A percentile compares a stretch with the other conserved stretches of the same genome.
These are phyloP conservation scores for Sylvia atricapilla DNA, from an alignment of 2,113 vertebrate species.

Conservation along the genomic window DNA sequence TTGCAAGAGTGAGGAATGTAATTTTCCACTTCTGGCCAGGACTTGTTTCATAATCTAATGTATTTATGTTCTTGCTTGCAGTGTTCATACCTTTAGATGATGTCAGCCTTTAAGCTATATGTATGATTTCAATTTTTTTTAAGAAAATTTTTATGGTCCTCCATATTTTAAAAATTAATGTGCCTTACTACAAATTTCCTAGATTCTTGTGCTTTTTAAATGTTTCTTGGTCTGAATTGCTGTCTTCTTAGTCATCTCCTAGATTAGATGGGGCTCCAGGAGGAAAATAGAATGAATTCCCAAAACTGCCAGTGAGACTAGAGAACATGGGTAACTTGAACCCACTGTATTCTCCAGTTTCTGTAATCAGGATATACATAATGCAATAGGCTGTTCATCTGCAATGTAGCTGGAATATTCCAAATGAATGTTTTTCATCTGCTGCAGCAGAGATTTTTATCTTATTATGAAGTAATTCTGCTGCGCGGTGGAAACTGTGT, in stretches of 20 bases:
- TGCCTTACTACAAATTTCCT: background rate
- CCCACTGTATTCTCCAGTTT: background rate
- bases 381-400: background rate
- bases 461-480: conserved; percentile 32
- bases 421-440: background rate
- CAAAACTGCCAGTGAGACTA: background rate
- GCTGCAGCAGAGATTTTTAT: conserved; percentile 10
- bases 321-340: background rate
- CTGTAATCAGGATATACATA: background rate
- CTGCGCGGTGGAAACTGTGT: background rate
- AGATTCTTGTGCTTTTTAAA: background rate
- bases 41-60: background rate
- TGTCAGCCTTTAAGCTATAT: background rate
- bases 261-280: background rate
- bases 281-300: background rate
- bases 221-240: background rate
- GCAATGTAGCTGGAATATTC: background rate
- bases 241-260: background rate
- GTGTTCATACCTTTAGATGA: background rate
- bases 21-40: background rate
- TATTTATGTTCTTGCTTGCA: background rate
- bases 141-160: background rate
- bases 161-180: background rate
- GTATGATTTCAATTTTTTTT: background rate
- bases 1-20: background rate